phyloP scores from a whole-genome alignment of 2,797 vertebrate genomes.

The Lateolabrax maculatus region DNA sequence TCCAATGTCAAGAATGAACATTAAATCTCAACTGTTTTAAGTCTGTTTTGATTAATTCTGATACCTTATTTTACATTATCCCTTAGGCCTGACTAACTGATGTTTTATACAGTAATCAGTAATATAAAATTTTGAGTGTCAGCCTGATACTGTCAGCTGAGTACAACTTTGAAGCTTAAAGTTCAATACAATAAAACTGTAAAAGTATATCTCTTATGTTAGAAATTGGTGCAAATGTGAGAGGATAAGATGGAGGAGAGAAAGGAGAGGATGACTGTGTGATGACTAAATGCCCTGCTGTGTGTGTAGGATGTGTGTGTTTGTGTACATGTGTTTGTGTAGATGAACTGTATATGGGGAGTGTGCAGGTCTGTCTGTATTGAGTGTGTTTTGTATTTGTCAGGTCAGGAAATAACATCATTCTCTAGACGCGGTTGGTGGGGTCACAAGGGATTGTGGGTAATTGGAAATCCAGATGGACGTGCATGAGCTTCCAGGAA shows the following conservation, averaged over 20 bases:
- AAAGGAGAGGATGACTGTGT: conserved; percentile 40
- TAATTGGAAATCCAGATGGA: conserved; percentile 85
- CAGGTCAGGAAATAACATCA: conserved; percentile 80
- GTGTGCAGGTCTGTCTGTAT: conserved; percentile 41
- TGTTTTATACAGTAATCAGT: not conserved
- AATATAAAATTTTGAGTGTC: not conserved
- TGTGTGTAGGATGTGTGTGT: conserved; percentile 5
- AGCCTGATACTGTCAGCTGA: not conserved
- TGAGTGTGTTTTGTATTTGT: conserved; percentile 68
- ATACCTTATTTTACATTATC: not conserved
- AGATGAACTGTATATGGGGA: conserved; percentile 28
- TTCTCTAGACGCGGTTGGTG: conserved; percentile 57
- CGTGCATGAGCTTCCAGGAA: conserved; percentile 76
- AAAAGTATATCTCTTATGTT: not conserved
- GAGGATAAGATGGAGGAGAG: not conserved
- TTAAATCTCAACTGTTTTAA: not conserved
- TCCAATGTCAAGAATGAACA: not conserved
- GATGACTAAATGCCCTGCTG: not conserved
- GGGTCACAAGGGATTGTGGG: conserved; percentile 78
- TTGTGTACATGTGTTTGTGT: conserved; percentile 30
- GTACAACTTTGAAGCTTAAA: not conserved
- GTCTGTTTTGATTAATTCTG: not conserved
- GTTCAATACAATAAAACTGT: not conserved
- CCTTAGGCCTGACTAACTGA: not conserved
- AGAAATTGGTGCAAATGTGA: not conserved